These are phyloP conservation scores for Pelagia noctiluca DNA, from an alignment of 30 jellyfish, hydroid and myxozoan genomes.

Conservation along the genomic window DNA sequence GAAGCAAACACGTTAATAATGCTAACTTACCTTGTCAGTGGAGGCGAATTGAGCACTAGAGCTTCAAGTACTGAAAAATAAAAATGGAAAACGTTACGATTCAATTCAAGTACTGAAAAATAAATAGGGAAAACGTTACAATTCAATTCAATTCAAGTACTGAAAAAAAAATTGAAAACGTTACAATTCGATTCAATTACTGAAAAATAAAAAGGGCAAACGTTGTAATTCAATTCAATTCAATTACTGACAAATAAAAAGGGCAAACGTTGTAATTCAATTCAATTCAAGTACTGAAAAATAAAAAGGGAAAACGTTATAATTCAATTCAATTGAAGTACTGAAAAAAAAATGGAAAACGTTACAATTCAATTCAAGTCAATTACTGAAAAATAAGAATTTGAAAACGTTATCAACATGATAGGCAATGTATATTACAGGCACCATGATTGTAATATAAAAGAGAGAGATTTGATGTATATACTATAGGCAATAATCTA, in stretches of 20 bases:
- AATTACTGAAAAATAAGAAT: not conserved
- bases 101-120: not conserved
- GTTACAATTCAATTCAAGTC: no score
- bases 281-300: no score
- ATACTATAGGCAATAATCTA: no score
- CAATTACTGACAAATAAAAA: conserved; percentile 43
- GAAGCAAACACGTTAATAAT: no score
- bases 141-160: not conserved
- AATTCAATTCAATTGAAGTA: not conserved
- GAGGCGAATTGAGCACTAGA: conserved; percentile 75
- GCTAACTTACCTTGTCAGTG: conserved; percentile 59
- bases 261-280: not conserved
- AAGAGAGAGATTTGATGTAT: no score
- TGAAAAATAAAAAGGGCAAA: not conserved
- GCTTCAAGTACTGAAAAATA: conserved; percentile 75
- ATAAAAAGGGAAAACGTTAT: not conserved
- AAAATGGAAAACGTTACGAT: not conserved
- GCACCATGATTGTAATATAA: no score
- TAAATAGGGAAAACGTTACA: not conserved
- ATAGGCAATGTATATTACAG: no score
- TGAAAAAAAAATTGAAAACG: not conserved
- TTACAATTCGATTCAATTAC: not conserved
- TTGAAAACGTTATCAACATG: no score
- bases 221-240: no score
- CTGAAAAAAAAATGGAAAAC: not conserved